Evolutionary conservation across 2,888 invertebrate species (phyloP).

Genomic region (Eilema sororculum): DNA sequence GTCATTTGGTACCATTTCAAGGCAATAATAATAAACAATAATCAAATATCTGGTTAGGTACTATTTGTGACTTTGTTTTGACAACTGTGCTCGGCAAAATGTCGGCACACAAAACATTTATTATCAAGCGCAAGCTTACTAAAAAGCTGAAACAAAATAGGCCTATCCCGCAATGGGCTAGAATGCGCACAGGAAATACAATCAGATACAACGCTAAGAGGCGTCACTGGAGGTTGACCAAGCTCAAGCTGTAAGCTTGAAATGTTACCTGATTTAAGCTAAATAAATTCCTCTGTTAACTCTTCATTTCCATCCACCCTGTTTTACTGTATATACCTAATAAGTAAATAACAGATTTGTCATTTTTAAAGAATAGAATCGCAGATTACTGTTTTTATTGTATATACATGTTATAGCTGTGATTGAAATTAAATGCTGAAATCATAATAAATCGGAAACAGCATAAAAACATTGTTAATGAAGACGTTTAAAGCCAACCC

Average conservation of each 20-base stretch:
- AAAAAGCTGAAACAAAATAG: conserved; percentile 99
- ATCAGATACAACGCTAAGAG: too few species aligned
- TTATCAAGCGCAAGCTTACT: conserved; percentile 98
- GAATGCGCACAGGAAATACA: conserved; percentile 99
- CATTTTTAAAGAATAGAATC: conserved; percentile 24
- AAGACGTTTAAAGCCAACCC: conserved; percentile 27
- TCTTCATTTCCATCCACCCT: too few species aligned
- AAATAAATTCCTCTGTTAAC: too few species aligned
- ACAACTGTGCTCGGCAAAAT: conserved; percentile 71
- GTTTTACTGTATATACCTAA: neutral
- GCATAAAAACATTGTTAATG: conserved; percentile 29
- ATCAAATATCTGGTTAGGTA: too few species aligned
- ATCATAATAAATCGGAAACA: conserved; percentile 32
- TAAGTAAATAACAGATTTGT: conserved; percentile 31
- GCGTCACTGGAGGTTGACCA: too few species aligned
- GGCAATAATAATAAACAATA: too few species aligned
- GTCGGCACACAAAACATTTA: conserved; percentile 99
- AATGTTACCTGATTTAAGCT: too few species aligned
- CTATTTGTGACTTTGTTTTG: conserved; percentile 80
- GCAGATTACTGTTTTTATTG: conserved; percentile 21
- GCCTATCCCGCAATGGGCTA: conserved; percentile 99
- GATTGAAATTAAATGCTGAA: conserved; percentile 30
- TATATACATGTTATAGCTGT: conserved; percentile 27
- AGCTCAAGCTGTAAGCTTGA: too few species aligned
- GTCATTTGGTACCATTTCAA: too few species aligned